phyloP scores from a whole-genome alignment of 2,797 vertebrate genomes.

The Euthynnus affinis region DNA sequence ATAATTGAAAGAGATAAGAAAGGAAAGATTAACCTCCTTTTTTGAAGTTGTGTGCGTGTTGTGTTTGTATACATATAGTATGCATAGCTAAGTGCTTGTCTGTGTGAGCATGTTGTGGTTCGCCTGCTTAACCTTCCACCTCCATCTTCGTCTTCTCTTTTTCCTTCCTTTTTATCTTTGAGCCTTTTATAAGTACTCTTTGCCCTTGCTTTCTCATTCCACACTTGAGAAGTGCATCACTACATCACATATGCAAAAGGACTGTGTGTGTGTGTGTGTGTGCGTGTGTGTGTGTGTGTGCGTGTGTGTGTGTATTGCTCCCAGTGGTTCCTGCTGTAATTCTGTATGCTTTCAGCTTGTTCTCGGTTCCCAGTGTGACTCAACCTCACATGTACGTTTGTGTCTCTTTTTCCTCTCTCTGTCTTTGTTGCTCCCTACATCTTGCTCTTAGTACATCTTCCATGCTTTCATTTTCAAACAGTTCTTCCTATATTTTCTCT shows the following conservation, averaged over 20 bases:
- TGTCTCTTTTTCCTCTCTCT: slow-evolving; percentile 42
- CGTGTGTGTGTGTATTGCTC: slow-evolving; percentile 25
- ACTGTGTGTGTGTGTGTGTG: slow-evolving; percentile 18
- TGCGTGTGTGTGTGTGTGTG: background rate
- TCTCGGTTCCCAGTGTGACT: slow-evolving; percentile 76
- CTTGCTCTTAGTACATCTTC: slow-evolving; percentile 43
- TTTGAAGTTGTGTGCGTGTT: slow-evolving; percentile 11
- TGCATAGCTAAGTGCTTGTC: slow-evolving; percentile 41
- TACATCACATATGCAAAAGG: slow-evolving; percentile 57
- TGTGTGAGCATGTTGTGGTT: slow-evolving; percentile 44
- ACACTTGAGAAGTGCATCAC: slow-evolving; percentile 52
- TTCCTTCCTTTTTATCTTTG: slow-evolving; percentile 49
- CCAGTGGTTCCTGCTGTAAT: slow-evolving; percentile 69
- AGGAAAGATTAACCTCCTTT: slow-evolving; percentile 39
- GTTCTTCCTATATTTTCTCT: slow-evolving; percentile 3
- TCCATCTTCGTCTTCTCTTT: slow-evolving; percentile 36
- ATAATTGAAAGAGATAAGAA: background rate
- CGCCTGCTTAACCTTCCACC: slow-evolving; percentile 59
- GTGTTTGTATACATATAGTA: slow-evolving; percentile 33
- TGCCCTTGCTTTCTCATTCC: slow-evolving; percentile 64
- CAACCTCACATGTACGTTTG: slow-evolving; percentile 72
- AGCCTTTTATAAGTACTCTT: slow-evolving; percentile 51
- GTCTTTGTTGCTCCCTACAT: slow-evolving; percentile 41
- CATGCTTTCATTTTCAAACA: slow-evolving; percentile 45
- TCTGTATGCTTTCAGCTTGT: slow-evolving; percentile 72